These are phyloP conservation scores for Caradrina clavipalpis DNA, from an alignment of 2,888 invertebrate species.

Conservation along the genomic window DNA sequence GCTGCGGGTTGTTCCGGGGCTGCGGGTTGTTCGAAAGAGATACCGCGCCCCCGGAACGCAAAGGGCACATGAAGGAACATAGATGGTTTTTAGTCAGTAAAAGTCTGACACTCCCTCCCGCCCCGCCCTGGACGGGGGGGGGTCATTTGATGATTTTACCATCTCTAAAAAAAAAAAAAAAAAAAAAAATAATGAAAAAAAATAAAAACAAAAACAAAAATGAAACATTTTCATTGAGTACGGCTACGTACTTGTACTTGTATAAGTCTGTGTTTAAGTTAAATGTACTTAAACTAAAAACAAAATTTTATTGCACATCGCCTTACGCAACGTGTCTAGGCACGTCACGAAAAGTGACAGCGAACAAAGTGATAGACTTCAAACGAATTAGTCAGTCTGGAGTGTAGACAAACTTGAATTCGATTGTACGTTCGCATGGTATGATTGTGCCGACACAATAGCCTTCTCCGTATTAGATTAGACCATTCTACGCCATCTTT, in stretches of 20 bases:
- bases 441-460: slow-evolving; percentile 30
- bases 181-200: too few relatives aligned
- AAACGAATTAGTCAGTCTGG: slow-evolving; percentile 41
- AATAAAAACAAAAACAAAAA: neutral
- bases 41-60: too few relatives aligned
- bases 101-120: too few relatives aligned
- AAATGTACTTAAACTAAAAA: slow-evolving; percentile 10
- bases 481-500: slow-evolving; percentile 18
- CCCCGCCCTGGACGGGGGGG: too few relatives aligned
- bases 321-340: slow-evolving; percentile 38
- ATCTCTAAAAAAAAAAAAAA: too few relatives aligned
- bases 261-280: slow-evolving; percentile 16
- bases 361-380: slow-evolving; percentile 30
- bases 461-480: slow-evolving; percentile 35
- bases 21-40: too few relatives aligned
- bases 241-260: neutral
- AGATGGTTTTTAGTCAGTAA: too few relatives aligned
- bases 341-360: slow-evolving; percentile 26
- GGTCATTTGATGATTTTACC: too few relatives aligned
- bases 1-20: too few relatives aligned
- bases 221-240: neutral
- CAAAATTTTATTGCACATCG: slow-evolving; percentile 20
- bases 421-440: slow-evolving; percentile 32
- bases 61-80: too few relatives aligned
- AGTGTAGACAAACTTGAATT: slow-evolving; percentile 36